Evolutionary conservation across 2,113 vertebrate species (phyloP), one percentile per base, ranked within the genome.

Genomic region (Australoheros scitulus): DNA sequence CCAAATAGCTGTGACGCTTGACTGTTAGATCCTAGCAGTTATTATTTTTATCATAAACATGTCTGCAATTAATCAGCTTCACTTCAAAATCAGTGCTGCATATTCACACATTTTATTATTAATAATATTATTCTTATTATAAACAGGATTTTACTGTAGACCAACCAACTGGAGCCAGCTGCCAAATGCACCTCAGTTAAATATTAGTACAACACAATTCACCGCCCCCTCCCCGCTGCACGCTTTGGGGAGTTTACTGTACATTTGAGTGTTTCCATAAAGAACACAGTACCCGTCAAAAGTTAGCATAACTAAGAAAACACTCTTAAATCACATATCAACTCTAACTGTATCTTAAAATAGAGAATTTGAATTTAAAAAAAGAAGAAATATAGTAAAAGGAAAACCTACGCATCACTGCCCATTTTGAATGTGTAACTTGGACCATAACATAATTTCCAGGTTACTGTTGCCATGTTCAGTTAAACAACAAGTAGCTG

Each of bases 1-100:
- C 68, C 61, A 90, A 83, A 80, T 24, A 88, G 87, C 92, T 90
- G 91, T 92, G 91, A 94, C 47, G 75, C 61, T 82, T 82, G 63
- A 87, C 85, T 76, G 55, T 81, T 87, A 6, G n/a, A 7, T 70
- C 58, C 76, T 63, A 17, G 55, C 58, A 61, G 15, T 89, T 83
- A n/a, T 38, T 56, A 26, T 77, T 64, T 64, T 70, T 61, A 79
- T 84, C 72, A 74, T 65, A 34, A 86, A 70, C 57, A 60, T 24
- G 38, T 85, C 61, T 78, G 22, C 85, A 74, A 34, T 75, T 61
- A 38, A 10, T 80, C 80, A 65, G 63, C 83, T 86, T 86, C 59
- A 68, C 74, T 76, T 80, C 63, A 10, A 61, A 52, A 63, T 55
- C 57, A 36, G 65, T 13, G 24, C 22, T 58, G 43, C 47, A 20